Base-by-base conservation (phyloP, 2,888 invertebrate species). In the Torymus tubicola region DNA sequence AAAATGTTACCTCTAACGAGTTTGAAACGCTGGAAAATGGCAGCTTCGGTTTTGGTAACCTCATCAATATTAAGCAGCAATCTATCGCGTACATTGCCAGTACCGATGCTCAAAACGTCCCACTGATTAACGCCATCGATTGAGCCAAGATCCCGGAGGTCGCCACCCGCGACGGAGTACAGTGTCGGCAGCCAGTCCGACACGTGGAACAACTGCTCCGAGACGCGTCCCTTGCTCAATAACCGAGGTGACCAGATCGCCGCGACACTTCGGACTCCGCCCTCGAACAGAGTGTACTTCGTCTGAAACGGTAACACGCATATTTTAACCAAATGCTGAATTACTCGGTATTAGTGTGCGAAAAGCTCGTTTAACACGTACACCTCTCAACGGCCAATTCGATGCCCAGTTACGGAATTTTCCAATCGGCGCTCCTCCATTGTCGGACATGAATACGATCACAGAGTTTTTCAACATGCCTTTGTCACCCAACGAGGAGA, bases 161-260 rank as follows among this genome's bases (percentile, higher is more conserved):
- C 85, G 8, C 90, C 90, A 89, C 94, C 94, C 64, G 94, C 94
- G 52, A 94, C 94, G 21, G 92, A 87, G 83, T 93, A 93, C 1
- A 95, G 90, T 0, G 95, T 95, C 2, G 95, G 95, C 31, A 95
- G 86, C 95, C 95, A 95, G 87, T 95, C 95, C 18, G 93, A 91
- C 65, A 95, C 93, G 86, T 95, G 94, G 89, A 95, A 92, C 86
- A 95, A 87, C 81, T 93, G 91, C 80, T 93, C 92, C 2, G 93
- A 93, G 10, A 94, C 93, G 68, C 93, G 90, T 81, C 93, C 92
- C 11, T 92, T 91, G 81, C 92, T 90, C 69, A 93, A 91, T 69
- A 93, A 89, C 61, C 92, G 87, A 0, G 94, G 93, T 85, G 94
- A 94, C 94, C 95, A 95, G 57, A 95, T 89, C n/a, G 94, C 92